phyloP scores from a whole-genome alignment of 2,888 invertebrate species.

The Metalampra italica region DNA sequence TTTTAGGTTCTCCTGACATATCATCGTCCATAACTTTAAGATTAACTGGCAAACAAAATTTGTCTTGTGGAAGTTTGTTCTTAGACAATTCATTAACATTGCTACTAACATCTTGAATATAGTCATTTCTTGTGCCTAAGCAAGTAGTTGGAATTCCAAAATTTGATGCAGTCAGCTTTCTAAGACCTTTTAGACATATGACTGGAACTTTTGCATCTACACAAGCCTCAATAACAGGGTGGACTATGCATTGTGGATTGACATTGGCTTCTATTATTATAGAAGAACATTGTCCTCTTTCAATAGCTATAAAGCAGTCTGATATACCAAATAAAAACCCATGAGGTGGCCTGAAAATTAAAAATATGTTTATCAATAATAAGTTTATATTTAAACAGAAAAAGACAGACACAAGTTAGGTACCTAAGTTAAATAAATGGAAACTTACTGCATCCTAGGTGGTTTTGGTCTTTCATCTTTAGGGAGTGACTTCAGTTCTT shows the following conservation, averaged over 20 bases:
- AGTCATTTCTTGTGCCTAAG: constrained; percentile 48
- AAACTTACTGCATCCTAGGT: constrained; percentile 46
- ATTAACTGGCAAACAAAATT: constrained; percentile 6
- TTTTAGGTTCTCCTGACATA: constrained; percentile 13
- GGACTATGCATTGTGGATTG: constrained; percentile 58
- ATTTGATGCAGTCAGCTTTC: constrained; percentile 29
- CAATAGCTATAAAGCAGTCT: constrained; percentile 42
- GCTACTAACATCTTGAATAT: constrained; percentile 31
- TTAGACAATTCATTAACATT: constrained; percentile 36
- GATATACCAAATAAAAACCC: constrained; percentile 63
- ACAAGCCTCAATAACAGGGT: constrained; percentile 57
- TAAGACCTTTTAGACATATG: constrained; percentile 56
- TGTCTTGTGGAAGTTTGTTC: constrained; percentile 14
- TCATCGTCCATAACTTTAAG: constrained; percentile 9
- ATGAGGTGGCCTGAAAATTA: constrained; percentile 48
- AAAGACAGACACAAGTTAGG: no score
- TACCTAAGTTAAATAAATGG: neutral
- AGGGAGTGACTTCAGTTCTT: constrained; percentile 51
- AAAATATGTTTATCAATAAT: constrained; percentile 5
- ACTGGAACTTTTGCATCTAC: constrained; percentile 40
- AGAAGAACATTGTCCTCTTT: constrained; percentile 43
- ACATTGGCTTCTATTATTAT: constrained; percentile 60
- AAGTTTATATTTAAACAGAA: no score
- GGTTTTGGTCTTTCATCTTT: constrained; percentile 57
- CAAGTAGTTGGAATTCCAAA: constrained; percentile 68